Base-by-base conservation (phyloP, 1,140 invertebrate species). In the Pollicipes pollicipes region DNA sequence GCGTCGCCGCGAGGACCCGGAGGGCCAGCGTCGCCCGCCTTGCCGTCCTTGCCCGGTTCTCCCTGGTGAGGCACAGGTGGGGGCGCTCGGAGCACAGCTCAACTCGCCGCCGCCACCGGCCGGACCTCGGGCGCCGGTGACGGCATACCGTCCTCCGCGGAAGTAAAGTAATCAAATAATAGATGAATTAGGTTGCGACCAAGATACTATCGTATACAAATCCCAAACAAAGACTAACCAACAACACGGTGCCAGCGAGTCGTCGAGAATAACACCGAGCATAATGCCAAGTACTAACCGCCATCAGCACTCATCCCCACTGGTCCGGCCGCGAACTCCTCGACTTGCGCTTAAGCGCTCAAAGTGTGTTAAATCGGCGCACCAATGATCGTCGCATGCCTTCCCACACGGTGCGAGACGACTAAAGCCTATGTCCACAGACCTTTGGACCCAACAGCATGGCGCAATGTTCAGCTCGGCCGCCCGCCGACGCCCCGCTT, bases 31-130 rank as follows among this genome's bases (percentile, higher is more conserved):
- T 82, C 82, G 35, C 89, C 90, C 58, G 83, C 81, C 73, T 89
- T 88, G 16, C 89, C 90, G 78, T 92, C 89, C 83, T 89, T 89
- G 26, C 91, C 91, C 70, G 86, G 75, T 80, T 89, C 86, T 63
- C 90, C 90, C 87, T 90, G 74, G 26, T 67, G 64, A 35, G 29
- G 30, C 66, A 74, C 35, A 68, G 17, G 58, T 4, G 21, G 31
- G 21, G 13, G 1, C 1, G 26, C 21, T 69, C n/a, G n/a, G n/a
- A n/a, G n/a, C n/a, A n/a, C n/a, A 72, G 24, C 74, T 21, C 8
- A 30, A 45, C 29, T 28, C 28, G 37, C 27, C 28, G 21, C 26
- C 16, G 16, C 10, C 17, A 10, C 72, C 13, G 10, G 35, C 6
- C 6, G 35, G 35, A 8, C 35, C 6, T 35, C 17, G 35, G 17